Evolutionary conservation across 2,797 vertebrate species (phyloP).

Genomic region (Chaetodon trifasciatus): DNA sequence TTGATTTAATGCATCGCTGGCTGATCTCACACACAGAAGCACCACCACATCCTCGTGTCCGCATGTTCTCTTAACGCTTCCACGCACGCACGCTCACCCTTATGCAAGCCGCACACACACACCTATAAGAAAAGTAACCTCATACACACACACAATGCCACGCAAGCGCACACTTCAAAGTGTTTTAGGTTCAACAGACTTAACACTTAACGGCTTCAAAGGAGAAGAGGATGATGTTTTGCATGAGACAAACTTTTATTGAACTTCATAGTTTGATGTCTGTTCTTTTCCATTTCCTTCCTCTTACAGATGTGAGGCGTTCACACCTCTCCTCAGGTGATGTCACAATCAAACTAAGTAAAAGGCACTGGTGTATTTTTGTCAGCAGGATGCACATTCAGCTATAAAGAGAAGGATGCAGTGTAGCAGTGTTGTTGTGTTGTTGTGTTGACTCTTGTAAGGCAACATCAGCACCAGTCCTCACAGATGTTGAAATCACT

Average conservation of each 20-base stretch:
- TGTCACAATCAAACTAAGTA: neutral
- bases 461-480: neutral
- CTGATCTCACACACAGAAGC: conserved; percentile 40
- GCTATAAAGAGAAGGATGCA: neutral
- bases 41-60: conserved; percentile 1
- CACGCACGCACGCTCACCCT: neutral
- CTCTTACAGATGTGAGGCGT: conserved; percentile 5
- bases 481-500: neutral
- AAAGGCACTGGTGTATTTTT: neutral
- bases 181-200: conserved; percentile 53
- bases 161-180: conserved; percentile 62
- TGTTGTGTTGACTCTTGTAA: neutral
- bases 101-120: neutral
- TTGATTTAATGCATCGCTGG: conserved; percentile 59
- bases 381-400: neutral
- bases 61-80: conserved; percentile 6
- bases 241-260: conserved; percentile 60
- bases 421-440: neutral
- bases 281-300: conserved; percentile 26
- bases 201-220: conserved; percentile 67
- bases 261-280: conserved; percentile 51
- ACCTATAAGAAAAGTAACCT: neutral
- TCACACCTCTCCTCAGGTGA: neutral
- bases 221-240: conserved; percentile 48
- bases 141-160: conserved; percentile 11